phyloP scores from a whole-genome alignment of 2,888 invertebrate genomes.

The Drosophila melanosoma region DNA sequence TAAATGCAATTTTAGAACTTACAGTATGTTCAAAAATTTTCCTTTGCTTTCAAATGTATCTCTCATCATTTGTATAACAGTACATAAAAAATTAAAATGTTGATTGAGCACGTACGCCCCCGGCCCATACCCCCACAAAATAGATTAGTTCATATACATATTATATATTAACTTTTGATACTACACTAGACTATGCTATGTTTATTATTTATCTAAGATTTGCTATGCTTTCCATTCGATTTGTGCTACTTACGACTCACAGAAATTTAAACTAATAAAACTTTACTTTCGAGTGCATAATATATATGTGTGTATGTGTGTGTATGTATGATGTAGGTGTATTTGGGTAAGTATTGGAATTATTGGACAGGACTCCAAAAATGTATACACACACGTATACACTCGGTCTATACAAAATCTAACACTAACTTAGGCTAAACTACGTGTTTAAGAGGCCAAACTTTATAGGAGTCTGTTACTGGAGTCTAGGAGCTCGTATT shows the following conservation, averaged over 20 bases:
- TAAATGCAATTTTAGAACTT: slow-evolving; percentile 82
- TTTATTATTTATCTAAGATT: slow-evolving; percentile 67
- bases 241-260: slow-evolving; percentile 76
- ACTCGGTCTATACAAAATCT: slow-evolving; percentile 67
- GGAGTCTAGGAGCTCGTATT: slow-evolving; percentile 73
- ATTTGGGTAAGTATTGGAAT: slow-evolving; percentile 37
- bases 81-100: slow-evolving; percentile 75
- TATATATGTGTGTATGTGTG: slow-evolving; percentile 26
- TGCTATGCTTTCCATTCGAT: slow-evolving; percentile 59
- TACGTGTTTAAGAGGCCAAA: slow-evolving; percentile 46
- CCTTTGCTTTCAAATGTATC: slow-evolving; percentile 45
- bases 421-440: slow-evolving; percentile 67
- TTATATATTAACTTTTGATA: slow-evolving; percentile 57
- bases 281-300: slow-evolving; percentile 60
- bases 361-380: slow-evolving; percentile 36
- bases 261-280: slow-evolving; percentile 73
- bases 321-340: background rate
- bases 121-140: slow-evolving; percentile 14
- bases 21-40: slow-evolving; percentile 78
- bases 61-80: slow-evolving; percentile 55
- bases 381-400: slow-evolving; percentile 39
- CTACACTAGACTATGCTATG: slow-evolving; percentile 68
- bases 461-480: slow-evolving; percentile 38
- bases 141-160: slow-evolving; percentile 14
- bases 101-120: slow-evolving; percentile 64